These are phyloP conservation scores for Helicorthomorpha holstii DNA, from an alignment of 1,140 invertebrate species.

Conservation along the genomic window DNA sequence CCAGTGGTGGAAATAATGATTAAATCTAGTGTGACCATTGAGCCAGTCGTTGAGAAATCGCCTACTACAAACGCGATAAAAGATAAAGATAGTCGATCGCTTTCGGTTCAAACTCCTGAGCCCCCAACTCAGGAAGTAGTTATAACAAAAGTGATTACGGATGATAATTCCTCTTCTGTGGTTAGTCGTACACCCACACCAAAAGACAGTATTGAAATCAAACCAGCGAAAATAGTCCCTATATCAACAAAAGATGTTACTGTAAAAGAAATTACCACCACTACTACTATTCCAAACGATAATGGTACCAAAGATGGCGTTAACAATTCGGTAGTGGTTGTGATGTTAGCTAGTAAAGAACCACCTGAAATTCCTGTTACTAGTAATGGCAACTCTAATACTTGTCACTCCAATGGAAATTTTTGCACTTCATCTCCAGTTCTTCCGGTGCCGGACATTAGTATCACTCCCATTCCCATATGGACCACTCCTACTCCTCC, in stretches of 20 bases:
- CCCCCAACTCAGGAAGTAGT: too few species aligned
- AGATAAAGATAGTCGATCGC: too few species aligned
- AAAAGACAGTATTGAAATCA: too few species aligned
- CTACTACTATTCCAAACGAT: neutral
- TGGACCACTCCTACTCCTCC: neutral
- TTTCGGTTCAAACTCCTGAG: too few species aligned
- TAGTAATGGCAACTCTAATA: neutral
- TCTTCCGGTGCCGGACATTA: neutral
- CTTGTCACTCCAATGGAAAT: neutral
- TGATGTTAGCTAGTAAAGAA: neutral
- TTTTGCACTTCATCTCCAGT: neutral
- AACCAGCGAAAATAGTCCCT: neutral
- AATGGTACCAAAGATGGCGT: neutral
- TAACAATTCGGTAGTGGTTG: neutral
- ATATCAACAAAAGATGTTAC: neutral
- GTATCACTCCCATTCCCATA: neutral
- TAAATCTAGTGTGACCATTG: too few species aligned
- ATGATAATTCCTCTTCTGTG: too few species aligned
- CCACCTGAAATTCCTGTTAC: neutral
- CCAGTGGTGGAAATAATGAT: too few species aligned
- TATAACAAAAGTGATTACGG: too few species aligned
- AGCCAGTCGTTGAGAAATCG: too few species aligned
- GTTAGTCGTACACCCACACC: too few species aligned
- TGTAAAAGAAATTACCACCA: neutral
- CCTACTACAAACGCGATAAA: too few species aligned